These are phyloP conservation scores for Embidobia sp. DNA, from an alignment of 2,888 invertebrate genomes.

Conservation along the genomic window DNA sequence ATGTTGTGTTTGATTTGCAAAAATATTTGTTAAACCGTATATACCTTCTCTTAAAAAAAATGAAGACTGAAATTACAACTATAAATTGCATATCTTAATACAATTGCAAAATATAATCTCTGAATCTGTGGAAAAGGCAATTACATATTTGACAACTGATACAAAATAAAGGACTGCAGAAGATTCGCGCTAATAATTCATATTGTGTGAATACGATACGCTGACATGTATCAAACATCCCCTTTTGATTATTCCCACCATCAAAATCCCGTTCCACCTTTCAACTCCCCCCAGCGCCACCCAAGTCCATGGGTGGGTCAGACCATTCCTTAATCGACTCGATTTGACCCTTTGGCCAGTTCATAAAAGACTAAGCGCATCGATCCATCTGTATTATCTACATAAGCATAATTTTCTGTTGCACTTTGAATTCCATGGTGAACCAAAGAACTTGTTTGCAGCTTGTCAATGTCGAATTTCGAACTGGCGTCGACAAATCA, in stretches of 20 bases:
- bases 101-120: no score
- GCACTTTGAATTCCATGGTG: conserved; percentile 14
- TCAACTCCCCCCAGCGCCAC: conserved; percentile 62
- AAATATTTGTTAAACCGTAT: no score
- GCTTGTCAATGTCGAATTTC: conserved; percentile 29
- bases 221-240: conserved; percentile 33
- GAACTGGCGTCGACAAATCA: conserved; percentile 15
- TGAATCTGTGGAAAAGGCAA: no score
- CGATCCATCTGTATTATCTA: conserved; percentile 25
- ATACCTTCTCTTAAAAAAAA: no score
- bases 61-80: no score
- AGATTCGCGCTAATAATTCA: conserved; percentile 13
- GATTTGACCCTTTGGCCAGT: conserved; percentile 67
- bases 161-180: conserved; percentile 1
- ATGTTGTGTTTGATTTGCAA: no score
- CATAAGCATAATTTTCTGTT: conserved; percentile 24
- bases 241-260: conserved; percentile 20
- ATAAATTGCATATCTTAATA: no score
- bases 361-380: conserved; percentile 36
- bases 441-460: conserved; percentile 8
- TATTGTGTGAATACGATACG: conserved; percentile 16
- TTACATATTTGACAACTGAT: conserved; percentile 1
- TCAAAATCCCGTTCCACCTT: conserved; percentile 24
- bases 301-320: conserved; percentile 60
- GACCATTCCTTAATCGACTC: conserved; percentile 64